Evolutionary conservation across 2,888 invertebrate genomes (phyloP).

Genomic region (Hypercompe scribonia): DNA sequence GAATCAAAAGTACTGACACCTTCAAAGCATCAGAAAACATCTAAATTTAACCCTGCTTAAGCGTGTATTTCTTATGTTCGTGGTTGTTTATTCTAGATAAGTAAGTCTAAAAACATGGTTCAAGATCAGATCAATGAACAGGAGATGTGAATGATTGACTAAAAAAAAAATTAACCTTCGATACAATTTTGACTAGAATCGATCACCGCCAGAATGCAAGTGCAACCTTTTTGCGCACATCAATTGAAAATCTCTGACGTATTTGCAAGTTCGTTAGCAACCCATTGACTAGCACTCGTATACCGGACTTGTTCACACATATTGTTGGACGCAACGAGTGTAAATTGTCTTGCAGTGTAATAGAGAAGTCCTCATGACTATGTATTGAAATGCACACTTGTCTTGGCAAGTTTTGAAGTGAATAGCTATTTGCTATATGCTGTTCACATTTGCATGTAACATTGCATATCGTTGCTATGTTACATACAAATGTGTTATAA

Average conservation of each 20-base stretch:
- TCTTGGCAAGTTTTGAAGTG: conserved; percentile 42
- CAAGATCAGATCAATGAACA: too few species aligned
- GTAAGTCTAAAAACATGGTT: too few species aligned
- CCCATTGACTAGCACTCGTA: conserved; percentile 53
- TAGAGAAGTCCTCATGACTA: conserved; percentile 3
- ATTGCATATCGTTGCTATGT: too few species aligned
- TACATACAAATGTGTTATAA: conserved; percentile 39
- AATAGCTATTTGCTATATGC: conserved; percentile 33
- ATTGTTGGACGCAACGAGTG: conserved; percentile 50
- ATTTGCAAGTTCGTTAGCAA: conserved; percentile 60
- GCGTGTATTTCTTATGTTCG: not conserved
- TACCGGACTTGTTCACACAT: conserved; percentile 48
- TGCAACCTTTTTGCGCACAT: conserved; percentile 42
- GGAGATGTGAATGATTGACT: too few species aligned
- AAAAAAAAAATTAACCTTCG: conserved; percentile 26
- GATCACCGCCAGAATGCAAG: conserved; percentile 24
- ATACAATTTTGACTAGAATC: conserved; percentile 35
- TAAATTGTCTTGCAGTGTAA: conserved; percentile 49
- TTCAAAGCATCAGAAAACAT: too few species aligned
- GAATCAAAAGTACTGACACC: too few species aligned
- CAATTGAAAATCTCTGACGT: conserved; percentile 41
- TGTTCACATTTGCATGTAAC: too few species aligned
- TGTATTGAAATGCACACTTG: conserved; percentile 13
- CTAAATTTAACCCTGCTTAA: too few species aligned
- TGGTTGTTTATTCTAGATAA: not conserved